phyloP scores from a whole-genome alignment of 1,140 invertebrate genomes.

The Drosophila varians region DNA sequence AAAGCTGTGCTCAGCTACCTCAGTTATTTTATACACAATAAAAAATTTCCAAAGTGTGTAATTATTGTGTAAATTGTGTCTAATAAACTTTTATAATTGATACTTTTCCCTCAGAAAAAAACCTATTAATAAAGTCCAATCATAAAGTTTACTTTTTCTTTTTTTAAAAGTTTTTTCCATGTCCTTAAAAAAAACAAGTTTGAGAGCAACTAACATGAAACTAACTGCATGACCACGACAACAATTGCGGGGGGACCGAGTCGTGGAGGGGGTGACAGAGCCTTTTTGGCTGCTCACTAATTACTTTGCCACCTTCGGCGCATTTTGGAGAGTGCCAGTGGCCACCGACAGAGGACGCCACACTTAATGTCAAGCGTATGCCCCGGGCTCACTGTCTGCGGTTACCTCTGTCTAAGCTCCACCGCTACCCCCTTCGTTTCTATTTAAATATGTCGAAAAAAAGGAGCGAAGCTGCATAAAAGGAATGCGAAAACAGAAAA shows the following conservation, averaged over 20 bases:
- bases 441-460: conserved; percentile 45
- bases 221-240: conserved; percentile 44
- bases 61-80: background rate
- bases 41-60: background rate
- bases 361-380: conserved; percentile 71
- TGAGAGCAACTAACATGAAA: conserved; percentile 16
- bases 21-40: conserved; percentile 4
- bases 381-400: conserved; percentile 58
- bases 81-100: background rate
- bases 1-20: conserved; percentile 53
- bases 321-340: conserved; percentile 47
- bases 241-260: conserved; percentile 18
- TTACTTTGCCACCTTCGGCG: conserved; percentile 73
- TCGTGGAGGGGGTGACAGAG: conserved; percentile 10
- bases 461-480: conserved; percentile 1
- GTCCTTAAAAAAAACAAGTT: background rate
- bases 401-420: conserved; percentile 41
- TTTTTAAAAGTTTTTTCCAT: background rate
- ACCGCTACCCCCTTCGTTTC: background rate
- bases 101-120: background rate
- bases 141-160: too few species aligned
- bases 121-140: too few species aligned
- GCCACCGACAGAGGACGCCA: conserved; percentile 29
- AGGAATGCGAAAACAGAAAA: conserved; percentile 25
- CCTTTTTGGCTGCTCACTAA: conserved; percentile 66